Evolutionary conservation across 1,140 invertebrate species (phyloP), one percentile per base, ranked within the genome.

Genomic region (Dreissena rostriformis): DNA sequence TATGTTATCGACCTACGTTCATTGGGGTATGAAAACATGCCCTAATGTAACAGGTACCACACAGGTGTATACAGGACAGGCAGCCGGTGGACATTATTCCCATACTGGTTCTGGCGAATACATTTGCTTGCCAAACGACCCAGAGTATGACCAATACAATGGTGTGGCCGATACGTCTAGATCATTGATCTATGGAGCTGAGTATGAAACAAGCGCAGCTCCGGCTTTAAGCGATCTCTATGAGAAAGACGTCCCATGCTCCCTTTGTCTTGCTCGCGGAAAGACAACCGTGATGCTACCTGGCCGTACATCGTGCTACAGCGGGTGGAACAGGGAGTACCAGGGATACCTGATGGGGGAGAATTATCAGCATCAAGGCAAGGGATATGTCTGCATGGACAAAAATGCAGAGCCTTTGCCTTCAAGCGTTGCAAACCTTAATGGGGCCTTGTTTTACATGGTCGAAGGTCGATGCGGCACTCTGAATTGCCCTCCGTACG

Each of bases 351-450:
- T 72, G 15, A 72, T 72, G 29, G 24, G 10, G 0, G 49, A 19
- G 19, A 0, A 0, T 26, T 72, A 53, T n/a, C 1, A 14, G 1
- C 70, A 49, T 5, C 39, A 68, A 1, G 0, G 66, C 17, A 63
- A 75, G 7, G 85, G 83, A 26, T 86, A 57, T 52, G 70, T 86
- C 19, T 86, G 85, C 61, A 26, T 83, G 14, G 70, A 82, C 52
- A 49, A 51, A 14, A 52, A 51, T 14, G 68, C 79, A 29, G 80
- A 82, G 22, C 10, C 51, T 49, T 5, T 82, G 0, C 28, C 15
- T 4, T 51, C 49, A 17, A 61, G 71, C 19, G 19, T 65, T 19
- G 67, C n/a, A 6, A 17, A 51, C 22, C 17, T 15, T 0, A 49
- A 66, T 29, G 80, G 57, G 6, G 26, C 22, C 6, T 1, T 82